Evolutionary conservation across 2,797 vertebrate genomes (phyloP).

Genomic region (Cirrhinus mrigala): DNA sequence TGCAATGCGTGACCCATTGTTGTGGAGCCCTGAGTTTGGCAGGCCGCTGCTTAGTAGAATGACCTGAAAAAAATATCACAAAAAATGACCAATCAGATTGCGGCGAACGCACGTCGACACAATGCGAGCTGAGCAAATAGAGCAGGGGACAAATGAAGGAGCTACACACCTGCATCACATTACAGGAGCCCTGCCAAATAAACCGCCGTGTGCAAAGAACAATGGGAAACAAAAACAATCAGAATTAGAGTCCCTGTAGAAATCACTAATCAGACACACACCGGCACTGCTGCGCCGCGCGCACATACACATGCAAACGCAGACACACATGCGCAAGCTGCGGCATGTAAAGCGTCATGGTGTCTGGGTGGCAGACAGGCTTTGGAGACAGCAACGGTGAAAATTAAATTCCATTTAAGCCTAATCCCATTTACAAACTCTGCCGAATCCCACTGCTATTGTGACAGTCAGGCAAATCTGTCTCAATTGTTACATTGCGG

Average conservation of each 20-base stretch:
- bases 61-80: background rate
- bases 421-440: slow-evolving; percentile 84
- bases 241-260: slow-evolving; percentile 42
- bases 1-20: slow-evolving; percentile 6
- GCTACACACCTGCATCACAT: slow-evolving; percentile 27
- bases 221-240: slow-evolving; percentile 36
- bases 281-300: background rate
- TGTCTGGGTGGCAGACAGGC: slow-evolving; percentile 80
- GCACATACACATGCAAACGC: slow-evolving; percentile 14
- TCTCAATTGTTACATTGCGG: slow-evolving; percentile 78
- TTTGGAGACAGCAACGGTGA: slow-evolving; percentile 77
- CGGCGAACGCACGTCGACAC: background rate
- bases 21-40: background rate
- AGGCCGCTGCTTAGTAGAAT: slow-evolving; percentile 4
- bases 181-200: slow-evolving; percentile 31
- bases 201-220: slow-evolving; percentile 15
- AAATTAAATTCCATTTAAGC: slow-evolving; percentile 87
- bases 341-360: slow-evolving; percentile 71
- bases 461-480: slow-evolving; percentile 80
- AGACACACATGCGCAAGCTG: slow-evolving; percentile 39
- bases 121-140: slow-evolving; percentile 15
- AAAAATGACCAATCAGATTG: slow-evolving; percentile 26
- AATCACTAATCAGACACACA: slow-evolving; percentile 42
- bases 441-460: slow-evolving; percentile 75
- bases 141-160: slow-evolving; percentile 46